Conservation (phyloP, 2,113 vertebrate genomes). For the Sylvietta virens region DNA sequence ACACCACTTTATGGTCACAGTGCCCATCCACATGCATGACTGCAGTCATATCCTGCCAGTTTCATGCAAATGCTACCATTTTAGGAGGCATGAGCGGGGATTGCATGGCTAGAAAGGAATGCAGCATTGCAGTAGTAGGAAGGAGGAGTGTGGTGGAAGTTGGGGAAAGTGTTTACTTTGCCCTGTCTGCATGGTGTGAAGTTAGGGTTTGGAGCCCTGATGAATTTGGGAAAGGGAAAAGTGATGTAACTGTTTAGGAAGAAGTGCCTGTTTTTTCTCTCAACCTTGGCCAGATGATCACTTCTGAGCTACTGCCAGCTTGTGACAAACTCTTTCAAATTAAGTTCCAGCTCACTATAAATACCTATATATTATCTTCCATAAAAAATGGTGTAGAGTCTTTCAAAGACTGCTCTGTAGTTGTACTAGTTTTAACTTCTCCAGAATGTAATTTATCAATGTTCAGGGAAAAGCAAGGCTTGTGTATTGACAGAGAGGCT, state of each 20-base stretch:
- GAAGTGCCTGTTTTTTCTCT: neutral
- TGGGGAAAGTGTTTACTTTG: neutral
- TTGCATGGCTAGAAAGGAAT: neutral
- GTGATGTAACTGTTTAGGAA: neutral
- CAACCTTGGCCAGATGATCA: neutral
- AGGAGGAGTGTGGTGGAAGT: neutral
- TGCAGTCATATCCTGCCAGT: neutral
- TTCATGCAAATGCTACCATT: neutral
- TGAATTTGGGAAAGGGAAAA: neutral
- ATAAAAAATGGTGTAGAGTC: neutral
- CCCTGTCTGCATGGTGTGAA: neutral
- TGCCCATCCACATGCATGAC: neutral
- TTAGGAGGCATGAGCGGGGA: rapidly evolving
- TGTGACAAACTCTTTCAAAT: neutral
- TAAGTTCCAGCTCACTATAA: neutral
- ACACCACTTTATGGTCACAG: neutral
- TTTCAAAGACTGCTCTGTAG: neutral
- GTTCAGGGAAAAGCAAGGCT: neutral
- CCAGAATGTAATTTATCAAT: neutral
- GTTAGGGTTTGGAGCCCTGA: neutral
- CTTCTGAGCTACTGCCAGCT: neutral
- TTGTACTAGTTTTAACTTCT: neutral
- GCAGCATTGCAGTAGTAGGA: neutral
- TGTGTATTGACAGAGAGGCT: neutral
- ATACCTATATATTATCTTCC: neutral